These are phyloP conservation scores for Hassar affinis DNA, from an alignment of 2,113 vertebrate genomes.

Conservation along the genomic window DNA sequence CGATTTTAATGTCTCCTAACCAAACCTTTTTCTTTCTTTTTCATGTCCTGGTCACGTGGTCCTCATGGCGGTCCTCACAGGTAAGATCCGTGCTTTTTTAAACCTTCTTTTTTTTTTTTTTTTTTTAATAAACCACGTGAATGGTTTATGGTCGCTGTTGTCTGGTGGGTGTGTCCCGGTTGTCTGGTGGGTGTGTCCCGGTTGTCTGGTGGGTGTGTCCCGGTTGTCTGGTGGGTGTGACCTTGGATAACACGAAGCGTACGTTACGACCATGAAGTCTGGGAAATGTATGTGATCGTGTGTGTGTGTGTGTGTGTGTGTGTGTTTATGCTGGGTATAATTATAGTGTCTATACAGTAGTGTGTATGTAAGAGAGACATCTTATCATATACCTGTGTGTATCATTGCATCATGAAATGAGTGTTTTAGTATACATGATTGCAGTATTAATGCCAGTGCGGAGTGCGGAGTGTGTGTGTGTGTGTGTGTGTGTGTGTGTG, in stretches of 20 bases:
- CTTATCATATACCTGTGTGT: neutral
- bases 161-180: neutral
- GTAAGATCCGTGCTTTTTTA: constrained; percentile 25
- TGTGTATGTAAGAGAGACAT: neutral
- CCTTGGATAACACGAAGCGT: neutral
- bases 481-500: neutral
- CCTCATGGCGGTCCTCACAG: constrained; percentile 16
- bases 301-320: neutral
- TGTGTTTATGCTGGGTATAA: neutral
- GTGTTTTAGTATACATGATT: neutral
- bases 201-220: neutral
- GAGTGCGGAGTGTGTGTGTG: constrained; percentile 5
- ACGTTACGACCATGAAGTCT: neutral
- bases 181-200: neutral
- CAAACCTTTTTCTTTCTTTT: constrained; percentile 6
- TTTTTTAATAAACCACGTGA: neutral
- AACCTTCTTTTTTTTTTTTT: neutral
- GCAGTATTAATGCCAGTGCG: neutral
- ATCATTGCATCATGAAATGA: neutral
- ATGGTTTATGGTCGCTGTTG: neutral
- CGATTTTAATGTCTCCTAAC: neutral
- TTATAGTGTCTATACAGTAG: neutral
- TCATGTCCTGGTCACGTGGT: constrained; percentile 8
- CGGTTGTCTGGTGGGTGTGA: neutral
- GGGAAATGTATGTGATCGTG: neutral